Percentiles rank a stretch among this genome's conserved stretches.
These are phyloP conservation scores for Anticlea derivata DNA, from an alignment of 2,888 invertebrate genomes.

Conservation along the genomic window DNA sequence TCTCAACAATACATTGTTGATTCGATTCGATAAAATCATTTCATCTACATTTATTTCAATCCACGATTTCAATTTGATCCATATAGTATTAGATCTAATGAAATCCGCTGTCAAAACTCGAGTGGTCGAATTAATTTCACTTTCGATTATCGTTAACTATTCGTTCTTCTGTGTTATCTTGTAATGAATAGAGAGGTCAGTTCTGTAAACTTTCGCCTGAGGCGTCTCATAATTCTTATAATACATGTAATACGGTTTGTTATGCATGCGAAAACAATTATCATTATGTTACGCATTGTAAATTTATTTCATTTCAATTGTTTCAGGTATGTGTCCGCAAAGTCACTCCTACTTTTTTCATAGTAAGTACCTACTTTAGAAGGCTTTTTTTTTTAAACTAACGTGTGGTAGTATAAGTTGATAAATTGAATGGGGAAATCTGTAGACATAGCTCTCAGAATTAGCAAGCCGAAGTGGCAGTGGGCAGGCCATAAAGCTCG, in stretches of 20 bases:
- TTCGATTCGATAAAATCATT: conserved; percentile 28
- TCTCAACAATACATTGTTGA: conserved; percentile 20
- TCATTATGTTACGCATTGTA: conserved; percentile 40
- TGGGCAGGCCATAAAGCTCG: too few species aligned
- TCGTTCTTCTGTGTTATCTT: conserved; percentile 40
- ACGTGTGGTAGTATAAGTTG: too few species aligned
- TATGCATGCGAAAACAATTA: conserved; percentile 40
- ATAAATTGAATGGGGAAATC: too few species aligned
- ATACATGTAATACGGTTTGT: conserved; percentile 50
- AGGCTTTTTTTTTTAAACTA: too few species aligned
- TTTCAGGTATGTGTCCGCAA: conserved; percentile 60
- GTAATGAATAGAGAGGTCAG: conserved; percentile 76
- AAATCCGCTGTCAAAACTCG: conserved; percentile 60
- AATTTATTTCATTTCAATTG: conserved; percentile 42
- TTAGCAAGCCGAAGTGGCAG: too few species aligned
- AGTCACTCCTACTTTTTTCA: not conserved
- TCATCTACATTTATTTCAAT: conserved; percentile 29
- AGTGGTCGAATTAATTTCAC: conserved; percentile 72
- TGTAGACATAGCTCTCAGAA: too few species aligned
- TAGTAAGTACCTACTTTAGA: too few species aligned
- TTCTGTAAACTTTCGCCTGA: conserved; percentile 69
- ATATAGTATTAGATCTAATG: conserved; percentile 46
- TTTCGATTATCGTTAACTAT: conserved; percentile 60
- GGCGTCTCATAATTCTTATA: conserved; percentile 51
- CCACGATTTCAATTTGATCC: conserved; percentile 29